Evolutionary conservation across 2,888 invertebrate species (phyloP).

Genomic region (Athrips mouffetella): DNA sequence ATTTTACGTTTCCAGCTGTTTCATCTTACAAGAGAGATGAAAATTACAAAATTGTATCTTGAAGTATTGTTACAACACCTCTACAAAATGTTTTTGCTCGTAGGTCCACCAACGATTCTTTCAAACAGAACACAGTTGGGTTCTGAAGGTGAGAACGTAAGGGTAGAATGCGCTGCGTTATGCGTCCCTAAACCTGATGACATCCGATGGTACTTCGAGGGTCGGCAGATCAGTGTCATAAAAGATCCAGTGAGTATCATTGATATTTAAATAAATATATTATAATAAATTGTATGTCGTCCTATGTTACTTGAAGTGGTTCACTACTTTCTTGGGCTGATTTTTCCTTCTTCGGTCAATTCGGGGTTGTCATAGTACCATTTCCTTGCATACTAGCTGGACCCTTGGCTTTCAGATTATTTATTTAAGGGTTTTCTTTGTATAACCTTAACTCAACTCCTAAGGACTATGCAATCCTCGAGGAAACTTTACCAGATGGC

Average conservation of each 20-base stretch:
- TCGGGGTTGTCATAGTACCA: too few species aligned
- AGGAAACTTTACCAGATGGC: constrained; percentile 85
- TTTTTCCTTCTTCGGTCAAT: too few species aligned
- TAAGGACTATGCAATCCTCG: constrained; percentile 84
- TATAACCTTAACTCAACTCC: too few species aligned
- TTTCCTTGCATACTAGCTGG: too few species aligned
- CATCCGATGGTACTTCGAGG: constrained; percentile 92
- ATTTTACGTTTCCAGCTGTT: too few species aligned
- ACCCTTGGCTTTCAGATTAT: too few species aligned
- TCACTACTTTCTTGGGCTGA: too few species aligned
- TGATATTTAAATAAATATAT: constrained; percentile 17
- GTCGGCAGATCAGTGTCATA: constrained; percentile 85
- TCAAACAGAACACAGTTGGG: constrained; percentile 91
- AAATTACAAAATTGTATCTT: too few species aligned
- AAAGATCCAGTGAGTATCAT: constrained; percentile 73
- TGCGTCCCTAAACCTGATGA: constrained; percentile 93
- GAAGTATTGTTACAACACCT: background rate
- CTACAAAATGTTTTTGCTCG: constrained; percentile 26
- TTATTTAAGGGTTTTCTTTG: too few species aligned
- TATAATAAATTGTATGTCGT: too few species aligned
- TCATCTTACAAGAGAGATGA: too few species aligned
- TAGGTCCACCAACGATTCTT: constrained; percentile 86
- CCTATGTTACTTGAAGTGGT: too few species aligned
- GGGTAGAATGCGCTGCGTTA: constrained; percentile 90
- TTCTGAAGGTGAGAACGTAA: constrained; percentile 85